A percentile compares a stretch with the other conserved stretches of the same genome.
phyloP scores from a whole-genome alignment of 1,140 invertebrate genomes.

The Ceratina calcarata region DNA sequence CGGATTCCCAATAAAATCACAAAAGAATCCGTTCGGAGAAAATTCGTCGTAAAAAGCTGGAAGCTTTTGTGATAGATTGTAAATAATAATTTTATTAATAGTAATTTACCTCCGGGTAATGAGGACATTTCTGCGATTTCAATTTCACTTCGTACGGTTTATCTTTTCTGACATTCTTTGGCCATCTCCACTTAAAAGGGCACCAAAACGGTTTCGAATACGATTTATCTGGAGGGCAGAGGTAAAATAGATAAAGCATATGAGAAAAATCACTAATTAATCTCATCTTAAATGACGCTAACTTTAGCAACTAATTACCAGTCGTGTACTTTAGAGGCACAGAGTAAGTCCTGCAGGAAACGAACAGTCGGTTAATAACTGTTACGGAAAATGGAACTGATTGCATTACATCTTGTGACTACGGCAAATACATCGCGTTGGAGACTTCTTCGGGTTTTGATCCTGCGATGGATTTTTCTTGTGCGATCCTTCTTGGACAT shows the following conservation, averaged over 20 bases:
- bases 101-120: slow-evolving; percentile 56
- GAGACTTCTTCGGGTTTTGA: neutral
- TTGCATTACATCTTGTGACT: slow-evolving; percentile 57
- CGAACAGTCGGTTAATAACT: slow-evolving; percentile 25
- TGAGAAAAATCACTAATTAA: neutral
- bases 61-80: neutral
- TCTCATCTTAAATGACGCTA: neutral
- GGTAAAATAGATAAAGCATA: too few relatives aligned
- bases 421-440: slow-evolving; percentile 50
- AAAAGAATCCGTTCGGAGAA: neutral
- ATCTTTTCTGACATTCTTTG: slow-evolving; percentile 53
- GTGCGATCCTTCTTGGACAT: slow-evolving; percentile 3
- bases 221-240: slow-evolving; percentile 24
- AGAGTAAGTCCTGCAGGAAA: slow-evolving; percentile 51
- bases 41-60: neutral
- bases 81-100: neutral
- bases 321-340: slow-evolving; percentile 46
- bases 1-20: too few relatives aligned
- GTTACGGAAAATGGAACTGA: neutral
- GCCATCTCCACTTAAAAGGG: slow-evolving; percentile 61
- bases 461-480: slow-evolving; percentile 28
- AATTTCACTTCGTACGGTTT: slow-evolving; percentile 64
- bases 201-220: slow-evolving; percentile 30
- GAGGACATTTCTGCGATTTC: slow-evolving; percentile 51
- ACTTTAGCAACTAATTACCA: slow-evolving; percentile 42